Evolutionary conservation across 2,113 vertebrate species (phyloP).

Genomic region (Oreochromis spilurus): DNA sequence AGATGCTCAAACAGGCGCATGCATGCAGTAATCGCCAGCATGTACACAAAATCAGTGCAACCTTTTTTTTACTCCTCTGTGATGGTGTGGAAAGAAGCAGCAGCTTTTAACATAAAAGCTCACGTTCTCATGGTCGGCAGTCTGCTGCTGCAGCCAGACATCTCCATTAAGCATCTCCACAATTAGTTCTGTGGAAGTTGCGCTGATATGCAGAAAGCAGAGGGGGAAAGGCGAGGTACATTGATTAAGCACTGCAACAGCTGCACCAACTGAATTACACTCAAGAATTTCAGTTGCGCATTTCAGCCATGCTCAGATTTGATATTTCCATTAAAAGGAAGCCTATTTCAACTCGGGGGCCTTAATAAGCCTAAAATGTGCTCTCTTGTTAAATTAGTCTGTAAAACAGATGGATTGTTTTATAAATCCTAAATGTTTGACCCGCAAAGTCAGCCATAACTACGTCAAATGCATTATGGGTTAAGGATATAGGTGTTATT

Average conservation of each 20-base stretch:
- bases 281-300: constrained; percentile 14
- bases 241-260: constrained; percentile 42
- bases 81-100: neutral
- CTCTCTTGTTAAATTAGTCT: neutral
- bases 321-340: neutral
- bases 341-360: neutral
- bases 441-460: neutral
- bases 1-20: neutral
- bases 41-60: neutral
- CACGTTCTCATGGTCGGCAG: neutral
- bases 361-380: neutral
- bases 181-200: constrained; percentile 46
- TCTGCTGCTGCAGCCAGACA: neutral
- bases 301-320: constrained; percentile 17
- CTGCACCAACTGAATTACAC: constrained; percentile 39
- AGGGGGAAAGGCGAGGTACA: constrained; percentile 15
- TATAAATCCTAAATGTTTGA: neutral
- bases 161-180: constrained; percentile 28
- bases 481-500: neutral
- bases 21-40: neutral
- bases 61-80: neutral
- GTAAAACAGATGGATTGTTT: neutral
- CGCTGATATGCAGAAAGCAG: neutral
- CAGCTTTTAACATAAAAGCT: neutral
- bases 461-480: neutral